Evolutionary conservation across 2,888 invertebrate genomes (phyloP).

Genomic region (Criorhina ranunculi): DNA sequence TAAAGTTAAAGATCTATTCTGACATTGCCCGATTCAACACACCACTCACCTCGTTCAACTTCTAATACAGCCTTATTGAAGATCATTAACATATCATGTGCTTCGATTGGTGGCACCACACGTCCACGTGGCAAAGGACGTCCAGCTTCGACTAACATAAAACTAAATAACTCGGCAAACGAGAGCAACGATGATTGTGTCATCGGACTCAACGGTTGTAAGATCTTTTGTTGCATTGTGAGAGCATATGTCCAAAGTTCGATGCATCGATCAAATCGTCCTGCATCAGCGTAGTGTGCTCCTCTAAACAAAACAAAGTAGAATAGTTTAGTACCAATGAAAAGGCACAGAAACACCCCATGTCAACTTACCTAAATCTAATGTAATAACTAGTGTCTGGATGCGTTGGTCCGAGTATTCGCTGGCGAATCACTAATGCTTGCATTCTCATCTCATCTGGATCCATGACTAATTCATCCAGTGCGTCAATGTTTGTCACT

Average conservation of each 20-base stretch:
- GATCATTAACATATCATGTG: conserved; percentile 92
- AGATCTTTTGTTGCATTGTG: conserved; percentile 97
- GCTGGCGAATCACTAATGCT: conserved; percentile 94
- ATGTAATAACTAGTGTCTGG: conserved; percentile 99
- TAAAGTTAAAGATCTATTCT: no score
- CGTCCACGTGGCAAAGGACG: conserved; percentile 89
- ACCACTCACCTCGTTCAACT: conserved; percentile 85
- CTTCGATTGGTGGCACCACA: conserved; percentile 92
- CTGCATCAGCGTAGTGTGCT: conserved; percentile 97
- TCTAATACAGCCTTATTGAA: conserved; percentile 93
- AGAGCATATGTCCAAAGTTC: conserved; percentile 98
- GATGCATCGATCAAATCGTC: conserved; percentile 96
- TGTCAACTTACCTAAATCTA: conserved; percentile 87
- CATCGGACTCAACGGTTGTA: conserved; percentile 96
- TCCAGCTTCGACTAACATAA: conserved; percentile 95
- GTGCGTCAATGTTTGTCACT: conserved; percentile 90
- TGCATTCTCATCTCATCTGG: conserved; percentile 99
- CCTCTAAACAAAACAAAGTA: conserved; percentile 86
- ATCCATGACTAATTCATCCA: conserved; percentile 95
- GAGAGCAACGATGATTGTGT: conserved; percentile 97
- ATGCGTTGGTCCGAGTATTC: conserved; percentile 96
- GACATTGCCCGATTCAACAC: background rate
- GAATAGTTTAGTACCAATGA: background rate
- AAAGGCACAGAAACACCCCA: background rate
- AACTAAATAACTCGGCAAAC: conserved; percentile 97